These are phyloP conservation scores for Capra hircus DNA, from an alignment of 2,113 vertebrate genomes.

Conservation along the genomic window DNA sequence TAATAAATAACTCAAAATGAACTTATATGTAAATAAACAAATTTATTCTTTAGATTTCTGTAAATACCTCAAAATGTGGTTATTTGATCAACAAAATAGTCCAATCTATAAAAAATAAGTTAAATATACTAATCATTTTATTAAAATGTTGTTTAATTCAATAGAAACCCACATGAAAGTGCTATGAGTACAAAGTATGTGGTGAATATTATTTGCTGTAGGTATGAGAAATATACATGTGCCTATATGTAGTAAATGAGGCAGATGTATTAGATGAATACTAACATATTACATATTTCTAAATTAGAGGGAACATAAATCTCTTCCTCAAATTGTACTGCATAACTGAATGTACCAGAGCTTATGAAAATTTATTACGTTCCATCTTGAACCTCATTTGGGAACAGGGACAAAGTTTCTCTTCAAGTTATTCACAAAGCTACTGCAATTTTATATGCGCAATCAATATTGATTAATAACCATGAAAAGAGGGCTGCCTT, in stretches of 20 bases:
- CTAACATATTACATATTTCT: not conserved
- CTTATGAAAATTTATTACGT: constrained; percentile 52
- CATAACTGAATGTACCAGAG: not conserved
- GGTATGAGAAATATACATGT: not conserved
- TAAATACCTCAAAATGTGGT: constrained; percentile 1
- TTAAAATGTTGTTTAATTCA: not conserved
- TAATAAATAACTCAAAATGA: not conserved
- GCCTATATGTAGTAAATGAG: not conserved
- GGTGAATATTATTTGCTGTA: not conserved
- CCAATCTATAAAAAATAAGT: not conserved
- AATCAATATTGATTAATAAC: constrained; percentile 40
- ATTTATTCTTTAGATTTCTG: not conserved
- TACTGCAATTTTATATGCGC: not conserved
- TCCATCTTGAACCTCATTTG: constrained; percentile 4
- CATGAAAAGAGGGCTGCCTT: not conserved
- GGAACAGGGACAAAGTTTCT: constrained; percentile 21
- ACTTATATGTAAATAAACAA: not conserved
- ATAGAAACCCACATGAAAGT: not conserved
- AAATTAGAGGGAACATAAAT: not conserved
- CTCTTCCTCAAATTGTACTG: constrained; percentile 7
- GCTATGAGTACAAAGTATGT: not conserved
- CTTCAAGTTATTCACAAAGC: constrained; percentile 25
- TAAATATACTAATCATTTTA: not conserved
- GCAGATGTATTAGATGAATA: not conserved
- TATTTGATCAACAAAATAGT: not conserved